Evolutionary conservation across 2,888 invertebrate species (phyloP).

Genomic region (Laothoe populi): DNA sequence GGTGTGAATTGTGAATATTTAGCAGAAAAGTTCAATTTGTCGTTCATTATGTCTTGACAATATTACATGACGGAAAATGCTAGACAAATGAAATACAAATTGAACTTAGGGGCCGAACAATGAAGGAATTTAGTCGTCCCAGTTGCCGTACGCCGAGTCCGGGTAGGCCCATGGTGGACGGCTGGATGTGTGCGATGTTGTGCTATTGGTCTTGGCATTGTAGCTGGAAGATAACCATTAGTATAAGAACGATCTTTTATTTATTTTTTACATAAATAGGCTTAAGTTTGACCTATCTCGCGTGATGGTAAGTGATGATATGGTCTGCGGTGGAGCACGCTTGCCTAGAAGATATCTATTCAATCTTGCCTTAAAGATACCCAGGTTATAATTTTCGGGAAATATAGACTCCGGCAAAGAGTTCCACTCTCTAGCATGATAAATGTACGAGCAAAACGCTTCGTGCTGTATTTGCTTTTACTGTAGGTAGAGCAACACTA

Average conservation of each 20-base stretch:
- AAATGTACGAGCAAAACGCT: no score
- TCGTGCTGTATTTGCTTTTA: no score
- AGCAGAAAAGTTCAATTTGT: slow-evolving; percentile 15
- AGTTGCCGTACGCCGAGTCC: slow-evolving; percentile 60
- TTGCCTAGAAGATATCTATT: no score
- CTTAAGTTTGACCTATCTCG: no score
- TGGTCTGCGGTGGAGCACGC: no score
- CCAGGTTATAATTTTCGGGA: no score
- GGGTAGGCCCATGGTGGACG: slow-evolving; percentile 80
- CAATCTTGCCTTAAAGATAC: no score
- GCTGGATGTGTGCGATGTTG: slow-evolving; percentile 66
- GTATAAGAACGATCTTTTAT: background rate
- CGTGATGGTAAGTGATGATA: no score
- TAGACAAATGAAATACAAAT: slow-evolving; percentile 8
- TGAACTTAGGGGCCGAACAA: slow-evolving; percentile 24
- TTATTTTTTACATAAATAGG: background rate
- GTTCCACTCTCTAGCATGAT: no score
- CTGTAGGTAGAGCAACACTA: no score
- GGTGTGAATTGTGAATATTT: slow-evolving; percentile 6
- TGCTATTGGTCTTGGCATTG: slow-evolving; percentile 68
- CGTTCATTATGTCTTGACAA: background rate
- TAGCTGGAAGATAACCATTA: slow-evolving; percentile 57
- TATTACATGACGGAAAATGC: background rate
- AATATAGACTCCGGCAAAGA: no score
- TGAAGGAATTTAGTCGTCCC: slow-evolving; percentile 61